Evolutionary conservation across 2,888 invertebrate species (phyloP).

Genomic region (Osmoderma eremita): DNA sequence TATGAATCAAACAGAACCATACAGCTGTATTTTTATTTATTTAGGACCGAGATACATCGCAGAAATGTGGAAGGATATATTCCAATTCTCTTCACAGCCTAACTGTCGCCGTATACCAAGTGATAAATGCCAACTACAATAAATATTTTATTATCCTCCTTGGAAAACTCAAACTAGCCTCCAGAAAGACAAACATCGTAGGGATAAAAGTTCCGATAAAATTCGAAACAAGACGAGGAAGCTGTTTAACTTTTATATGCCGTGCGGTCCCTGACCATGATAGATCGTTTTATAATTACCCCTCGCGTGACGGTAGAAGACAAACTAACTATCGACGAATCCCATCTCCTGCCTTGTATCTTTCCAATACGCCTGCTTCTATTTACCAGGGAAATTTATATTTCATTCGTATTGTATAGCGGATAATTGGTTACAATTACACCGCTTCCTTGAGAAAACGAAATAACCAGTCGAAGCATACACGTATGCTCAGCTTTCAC

Average conservation of each 20-base stretch:
- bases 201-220: not conserved
- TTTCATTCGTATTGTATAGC: conserved; percentile 31
- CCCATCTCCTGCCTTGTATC: too few relatives aligned
- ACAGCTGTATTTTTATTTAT: conserved; percentile 22
- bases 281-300: conserved; percentile 48
- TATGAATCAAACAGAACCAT: not conserved
- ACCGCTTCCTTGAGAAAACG: not conserved
- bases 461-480: too few relatives aligned
- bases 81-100: not conserved
- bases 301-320: conserved; percentile 33
- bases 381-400: conserved; percentile 32
- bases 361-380: not conserved
- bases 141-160: conserved; percentile 13
- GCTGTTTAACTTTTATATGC: not conserved
- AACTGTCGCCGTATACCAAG: conserved; percentile 3
- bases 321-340: conserved; percentile 36
- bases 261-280: conserved; percentile 27
- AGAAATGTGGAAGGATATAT: not conserved
- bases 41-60: not conserved
- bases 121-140: conserved; percentile 12
- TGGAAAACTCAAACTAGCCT: not conserved
- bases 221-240: not conserved
- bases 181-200: not conserved
- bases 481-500: too few relatives aligned
- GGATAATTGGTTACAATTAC: conserved; percentile 15